Conservation (phyloP, 2,113 vertebrate species). For the Chaenogobius annularis region DNA sequence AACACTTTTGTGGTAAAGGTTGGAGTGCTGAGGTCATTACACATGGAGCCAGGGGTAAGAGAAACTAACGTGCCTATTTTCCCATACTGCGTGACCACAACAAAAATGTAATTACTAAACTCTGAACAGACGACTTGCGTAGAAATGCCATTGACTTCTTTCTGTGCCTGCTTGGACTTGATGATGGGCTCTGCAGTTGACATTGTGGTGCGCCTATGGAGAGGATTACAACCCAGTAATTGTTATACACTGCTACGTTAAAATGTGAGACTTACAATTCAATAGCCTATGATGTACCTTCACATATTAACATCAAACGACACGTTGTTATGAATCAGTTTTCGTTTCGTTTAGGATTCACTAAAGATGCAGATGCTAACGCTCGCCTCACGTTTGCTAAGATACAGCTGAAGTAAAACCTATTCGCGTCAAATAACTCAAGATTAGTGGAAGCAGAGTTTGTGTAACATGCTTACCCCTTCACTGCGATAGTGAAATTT, state of each 20-base stretch:
- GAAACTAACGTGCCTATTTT: conserved; percentile 92
- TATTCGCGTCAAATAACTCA: too few relatives aligned
- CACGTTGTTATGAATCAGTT: background rate
- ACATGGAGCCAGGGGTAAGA: conserved; percentile 80
- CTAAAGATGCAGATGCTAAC: conserved; percentile 30
- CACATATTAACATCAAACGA: background rate
- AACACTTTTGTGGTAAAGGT: conserved; percentile 87
- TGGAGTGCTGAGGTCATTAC: conserved; percentile 80
- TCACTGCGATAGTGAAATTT: background rate
- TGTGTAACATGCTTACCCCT: conserved; percentile 20
- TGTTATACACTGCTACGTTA: background rate
- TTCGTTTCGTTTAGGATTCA: background rate
- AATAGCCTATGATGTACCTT: background rate
- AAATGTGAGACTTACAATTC: background rate
- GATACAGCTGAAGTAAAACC: background rate
- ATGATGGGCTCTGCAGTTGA: conserved; percentile 74
- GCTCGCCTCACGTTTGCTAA: conserved; percentile 42
- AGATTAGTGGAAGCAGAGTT: background rate
- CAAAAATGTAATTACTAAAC: conserved; percentile 90
- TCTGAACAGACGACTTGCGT: conserved; percentile 93
- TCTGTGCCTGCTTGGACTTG: conserved; percentile 80
- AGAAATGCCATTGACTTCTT: conserved; percentile 81
- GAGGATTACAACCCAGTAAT: background rate
- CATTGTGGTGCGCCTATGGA: conserved; percentile 72
- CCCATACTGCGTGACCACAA: conserved; percentile 92